phyloP scores from a whole-genome alignment of 1,140 invertebrate genomes.

The Idris sp. region DNA sequence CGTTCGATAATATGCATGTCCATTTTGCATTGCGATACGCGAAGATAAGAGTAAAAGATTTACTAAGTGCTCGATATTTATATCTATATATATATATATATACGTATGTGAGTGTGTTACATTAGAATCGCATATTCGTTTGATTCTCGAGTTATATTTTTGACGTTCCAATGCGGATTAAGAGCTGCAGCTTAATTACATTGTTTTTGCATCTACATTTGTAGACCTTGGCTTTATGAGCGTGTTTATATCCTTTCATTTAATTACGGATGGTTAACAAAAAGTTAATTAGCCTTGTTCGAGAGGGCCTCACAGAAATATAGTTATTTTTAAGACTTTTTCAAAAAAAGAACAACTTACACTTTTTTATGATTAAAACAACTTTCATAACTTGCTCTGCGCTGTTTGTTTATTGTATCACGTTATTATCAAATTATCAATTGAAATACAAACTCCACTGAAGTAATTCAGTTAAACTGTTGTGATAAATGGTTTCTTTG shows the following conservation, averaged over 20 bases:
- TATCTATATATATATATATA: too few species aligned
- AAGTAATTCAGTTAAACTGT: constrained; percentile 51
- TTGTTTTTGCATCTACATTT: constrained; percentile 31
- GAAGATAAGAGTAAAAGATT: constrained; percentile 68
- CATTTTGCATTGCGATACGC: constrained; percentile 66
- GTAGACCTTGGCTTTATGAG: constrained; percentile 27
- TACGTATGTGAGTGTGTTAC: not conserved
- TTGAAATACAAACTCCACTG: constrained; percentile 53
- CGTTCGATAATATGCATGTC: too few species aligned
- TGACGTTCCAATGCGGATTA: constrained; percentile 41
- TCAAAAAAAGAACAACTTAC: too few species aligned
- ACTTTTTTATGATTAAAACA: constrained; percentile 29
- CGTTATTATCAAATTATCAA: constrained; percentile 59
- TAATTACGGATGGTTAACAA: constrained; percentile 33
- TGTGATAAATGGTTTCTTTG: constrained; percentile 56
- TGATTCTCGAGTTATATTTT: constrained; percentile 18
- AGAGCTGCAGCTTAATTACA: constrained; percentile 33
- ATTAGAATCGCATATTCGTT: too few species aligned
- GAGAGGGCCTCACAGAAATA: not conserved
- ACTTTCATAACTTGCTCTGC: constrained; percentile 50
- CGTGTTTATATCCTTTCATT: constrained; percentile 32
- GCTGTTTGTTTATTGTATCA: constrained; percentile 31
- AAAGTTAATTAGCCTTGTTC: constrained; percentile 46
- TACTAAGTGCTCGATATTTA: constrained; percentile 66
- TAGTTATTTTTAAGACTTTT: too few species aligned